Conservation (phyloP, 2,113 vertebrate species). For the Notarius lentiginosus region DNA sequence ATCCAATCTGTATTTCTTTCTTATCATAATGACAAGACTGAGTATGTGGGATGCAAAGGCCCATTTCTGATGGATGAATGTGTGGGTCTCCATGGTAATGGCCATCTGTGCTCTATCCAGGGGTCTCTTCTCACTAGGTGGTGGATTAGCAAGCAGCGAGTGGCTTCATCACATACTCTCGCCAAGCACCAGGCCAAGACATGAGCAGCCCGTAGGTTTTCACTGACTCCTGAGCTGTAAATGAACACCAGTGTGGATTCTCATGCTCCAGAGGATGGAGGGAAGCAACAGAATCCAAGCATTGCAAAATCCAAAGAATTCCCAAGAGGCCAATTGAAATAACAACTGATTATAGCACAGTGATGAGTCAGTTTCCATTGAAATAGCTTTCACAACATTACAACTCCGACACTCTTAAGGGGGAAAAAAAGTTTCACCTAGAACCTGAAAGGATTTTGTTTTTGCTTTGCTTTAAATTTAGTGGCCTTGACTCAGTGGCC, state of each 20-base stretch:
- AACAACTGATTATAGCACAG: background rate
- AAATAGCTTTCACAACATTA: too few relatives aligned
- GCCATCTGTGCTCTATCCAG: constrained; percentile 49
- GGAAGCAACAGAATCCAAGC: background rate
- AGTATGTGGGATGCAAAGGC: background rate
- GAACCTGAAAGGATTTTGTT: background rate
- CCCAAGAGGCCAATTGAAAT: background rate
- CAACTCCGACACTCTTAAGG: background rate
- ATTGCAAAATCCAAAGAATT: background rate
- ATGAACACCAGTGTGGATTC: background rate
- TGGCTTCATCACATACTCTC: constrained; percentile 26
- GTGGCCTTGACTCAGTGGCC: too few relatives aligned
- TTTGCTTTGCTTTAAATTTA: too few relatives aligned
- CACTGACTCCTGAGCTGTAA: background rate
- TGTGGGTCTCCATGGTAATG: constrained; percentile 48
- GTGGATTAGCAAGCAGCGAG: constrained; percentile 33
- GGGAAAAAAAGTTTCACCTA: background rate
- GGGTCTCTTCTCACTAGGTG: constrained; percentile 42
- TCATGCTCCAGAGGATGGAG: background rate
- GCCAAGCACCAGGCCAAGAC: constrained; percentile 17
- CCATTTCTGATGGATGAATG: constrained; percentile 36
- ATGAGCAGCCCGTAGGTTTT: background rate
- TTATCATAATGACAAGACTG: background rate
- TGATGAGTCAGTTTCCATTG: background rate
- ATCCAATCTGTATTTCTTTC: background rate